Percentiles rank a stretch among this genome's conserved stretches.
Evolutionary conservation across 2,113 vertebrate genomes (phyloP).

Genomic region (Gopherus evgoodei): DNA sequence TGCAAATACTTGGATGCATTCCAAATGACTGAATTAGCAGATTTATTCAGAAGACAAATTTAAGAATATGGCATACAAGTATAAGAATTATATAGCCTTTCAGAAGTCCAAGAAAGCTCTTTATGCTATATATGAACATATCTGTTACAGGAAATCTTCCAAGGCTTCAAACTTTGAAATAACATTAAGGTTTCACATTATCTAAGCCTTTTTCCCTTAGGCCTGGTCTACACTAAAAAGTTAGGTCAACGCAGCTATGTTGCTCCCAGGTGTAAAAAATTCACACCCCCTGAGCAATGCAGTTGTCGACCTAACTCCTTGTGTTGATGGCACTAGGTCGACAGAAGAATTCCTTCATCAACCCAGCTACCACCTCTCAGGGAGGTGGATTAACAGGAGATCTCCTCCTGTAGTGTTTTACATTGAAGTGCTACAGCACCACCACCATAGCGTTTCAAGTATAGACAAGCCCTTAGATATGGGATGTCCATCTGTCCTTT

Average conservation of each 20-base stretch:
- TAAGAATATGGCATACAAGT: background rate
- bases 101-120: background rate
- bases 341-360: background rate
- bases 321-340: background rate
- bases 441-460: background rate
- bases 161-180: background rate
- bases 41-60: background rate
- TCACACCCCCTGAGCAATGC: background rate
- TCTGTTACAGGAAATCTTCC: background rate
- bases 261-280: background rate
- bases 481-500: background rate
- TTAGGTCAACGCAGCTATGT: background rate
- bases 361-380: background rate
- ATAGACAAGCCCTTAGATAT: background rate
- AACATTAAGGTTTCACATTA: background rate
- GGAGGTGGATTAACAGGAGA: background rate
- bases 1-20: background rate
- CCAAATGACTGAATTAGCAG: background rate
- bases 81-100: background rate
- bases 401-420: background rate
- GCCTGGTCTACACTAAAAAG: background rate
- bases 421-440: background rate
- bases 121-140: background rate
- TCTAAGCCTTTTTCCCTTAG: background rate
- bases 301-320: background rate